Base-by-base conservation (phyloP, 2,888 invertebrate species). In the Andrena marginata region DNA sequence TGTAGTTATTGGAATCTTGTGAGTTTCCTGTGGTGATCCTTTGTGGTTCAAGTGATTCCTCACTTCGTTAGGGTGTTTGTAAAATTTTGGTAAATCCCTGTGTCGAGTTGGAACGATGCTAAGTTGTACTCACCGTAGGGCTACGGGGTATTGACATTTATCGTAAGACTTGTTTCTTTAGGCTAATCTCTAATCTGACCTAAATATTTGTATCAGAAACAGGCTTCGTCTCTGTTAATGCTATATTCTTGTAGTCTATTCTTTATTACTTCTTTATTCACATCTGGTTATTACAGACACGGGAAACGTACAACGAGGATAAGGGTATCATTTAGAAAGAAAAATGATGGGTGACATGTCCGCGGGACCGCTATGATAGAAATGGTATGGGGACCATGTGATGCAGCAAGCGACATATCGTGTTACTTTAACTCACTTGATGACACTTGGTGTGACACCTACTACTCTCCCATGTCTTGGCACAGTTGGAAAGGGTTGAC, bases 381-480 rank as follows among this genome's bases (percentile, higher is more conserved):
- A 26, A 33, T 42, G 35, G 51, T 8, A 60, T 73, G 69, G 68
- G 42, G 60, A 70, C 56, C 76, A 84, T 59, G 63, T 83, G 80
- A 60, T 35, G 71, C 69, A 60, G 77, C 56, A 82, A 85, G 71
- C 63, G 64, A 77, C 74, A 56, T 63, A 77, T 75, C 77, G 56
- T 20, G 69, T 80, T 70, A 71, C 68, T 74, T 80, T 77, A 77
- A 81, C 62, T 73, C 59, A 62, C 26, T 60, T 54, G 77, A 65
- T 78, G 70, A 81, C 81, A 62, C 62, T 85, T 63, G 59, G 74
- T 29, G 42, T 23, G 73, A 73, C 64, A 76, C 31, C 20, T 26
- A 51, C 26, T 26, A 51, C 26, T 51, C 62, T 20, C 56, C 54
- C 60, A 26, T 65, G 62, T 49, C 29, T 59, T 56, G 48, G 31